Evolutionary conservation across 2,888 invertebrate genomes (phyloP).

Genomic region (Limenitis camilla): DNA sequence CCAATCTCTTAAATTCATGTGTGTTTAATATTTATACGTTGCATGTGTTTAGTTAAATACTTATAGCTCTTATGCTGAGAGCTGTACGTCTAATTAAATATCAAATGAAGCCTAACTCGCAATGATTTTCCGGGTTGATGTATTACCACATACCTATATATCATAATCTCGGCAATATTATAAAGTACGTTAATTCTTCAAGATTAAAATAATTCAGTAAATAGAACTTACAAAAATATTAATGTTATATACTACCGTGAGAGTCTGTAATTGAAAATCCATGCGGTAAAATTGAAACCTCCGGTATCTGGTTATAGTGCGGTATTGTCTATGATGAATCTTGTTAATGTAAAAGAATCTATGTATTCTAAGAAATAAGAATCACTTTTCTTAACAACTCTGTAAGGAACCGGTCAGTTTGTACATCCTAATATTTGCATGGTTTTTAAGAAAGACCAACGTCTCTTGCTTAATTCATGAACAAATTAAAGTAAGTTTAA

Average conservation of each 20-base stretch:
- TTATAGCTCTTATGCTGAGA: too few species aligned
- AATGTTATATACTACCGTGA: conserved; percentile 15
- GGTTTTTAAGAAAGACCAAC: conserved; percentile 38
- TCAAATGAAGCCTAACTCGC: too few species aligned
- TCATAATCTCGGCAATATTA: too few species aligned
- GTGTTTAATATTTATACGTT: too few species aligned
- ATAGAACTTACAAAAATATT: conserved; percentile 1
- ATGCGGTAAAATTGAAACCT: conserved; percentile 21
- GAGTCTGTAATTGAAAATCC: conserved; percentile 20
- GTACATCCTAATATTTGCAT: conserved; percentile 57
- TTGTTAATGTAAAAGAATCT: conserved; percentile 23
- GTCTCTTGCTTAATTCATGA: conserved; percentile 22
- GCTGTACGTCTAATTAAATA: too few species aligned
- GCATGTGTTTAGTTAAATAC: too few species aligned
- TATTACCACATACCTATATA: too few species aligned
- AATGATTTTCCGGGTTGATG: too few species aligned
- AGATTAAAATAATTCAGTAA: too few species aligned
- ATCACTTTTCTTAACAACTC: background rate
- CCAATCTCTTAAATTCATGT: too few species aligned
- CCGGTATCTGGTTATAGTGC: conserved; percentile 12
- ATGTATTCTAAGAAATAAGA: conserved; percentile 36
- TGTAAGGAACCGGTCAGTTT: conserved; percentile 45
- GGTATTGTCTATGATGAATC: background rate
- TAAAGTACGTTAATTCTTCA: too few species aligned
- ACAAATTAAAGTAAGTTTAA: too few species aligned